phyloP scores from a whole-genome alignment of 2,888 invertebrate species.

The Drosophila greeni region DNA sequence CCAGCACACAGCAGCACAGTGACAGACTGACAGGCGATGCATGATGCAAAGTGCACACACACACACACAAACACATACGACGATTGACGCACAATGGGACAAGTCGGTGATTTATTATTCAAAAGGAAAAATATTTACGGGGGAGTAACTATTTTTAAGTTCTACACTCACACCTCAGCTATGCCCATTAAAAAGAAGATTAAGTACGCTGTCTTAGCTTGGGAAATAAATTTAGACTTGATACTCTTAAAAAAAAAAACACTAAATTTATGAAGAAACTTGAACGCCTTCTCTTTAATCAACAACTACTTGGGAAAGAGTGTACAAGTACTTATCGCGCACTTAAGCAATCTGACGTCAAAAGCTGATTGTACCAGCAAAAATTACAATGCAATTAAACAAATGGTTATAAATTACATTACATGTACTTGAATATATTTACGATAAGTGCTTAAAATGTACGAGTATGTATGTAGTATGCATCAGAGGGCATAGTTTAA shows the following conservation, averaged over 20 bases:
- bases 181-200: neutral
- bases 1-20: slow-evolving; percentile 45
- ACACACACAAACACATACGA: slow-evolving; percentile 1
- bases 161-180: neutral
- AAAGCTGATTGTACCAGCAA: slow-evolving; percentile 15
- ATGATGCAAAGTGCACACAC: slow-evolving; percentile 19
- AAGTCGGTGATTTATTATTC: slow-evolving; percentile 13
- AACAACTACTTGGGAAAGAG: slow-evolving; percentile 3
- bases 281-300: neutral
- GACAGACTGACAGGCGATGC: slow-evolving; percentile 48
- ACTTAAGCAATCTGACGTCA: slow-evolving; percentile 18
- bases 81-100: slow-evolving; percentile 58
- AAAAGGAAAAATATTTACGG: neutral
- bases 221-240: neutral
- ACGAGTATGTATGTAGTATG: neutral
- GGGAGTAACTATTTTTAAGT: neutral
- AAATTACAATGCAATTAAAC: slow-evolving; percentile 20
- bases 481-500: neutral
- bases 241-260: neutral
- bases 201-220: neutral
- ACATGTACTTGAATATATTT: slow-evolving; percentile 7
- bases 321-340: slow-evolving; percentile 8
- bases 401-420: slow-evolving; percentile 10
- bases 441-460: neutral
- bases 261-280: neutral